These are phyloP conservation scores for Erebia epiphron DNA, from an alignment of 2,888 invertebrate genomes.

Conservation along the genomic window DNA sequence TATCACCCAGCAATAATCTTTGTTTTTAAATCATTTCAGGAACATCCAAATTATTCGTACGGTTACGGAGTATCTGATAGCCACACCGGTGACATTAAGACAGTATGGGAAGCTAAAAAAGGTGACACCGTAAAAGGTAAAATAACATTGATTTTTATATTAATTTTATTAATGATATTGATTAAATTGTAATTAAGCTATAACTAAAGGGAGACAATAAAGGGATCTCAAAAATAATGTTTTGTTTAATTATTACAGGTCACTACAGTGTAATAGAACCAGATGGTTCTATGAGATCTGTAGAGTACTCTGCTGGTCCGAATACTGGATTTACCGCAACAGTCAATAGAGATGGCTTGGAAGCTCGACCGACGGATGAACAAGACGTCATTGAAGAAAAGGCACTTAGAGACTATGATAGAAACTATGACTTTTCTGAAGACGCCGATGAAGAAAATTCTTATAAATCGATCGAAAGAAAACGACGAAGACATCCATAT, in stretches of 20 bases:
- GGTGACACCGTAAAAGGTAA: constrained; percentile 83
- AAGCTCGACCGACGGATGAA: constrained; percentile 40
- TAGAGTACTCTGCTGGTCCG: constrained; percentile 84
- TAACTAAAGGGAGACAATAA: neutral
- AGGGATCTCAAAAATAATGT: neutral
- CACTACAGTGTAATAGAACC: constrained; percentile 87
- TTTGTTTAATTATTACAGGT: constrained; percentile 58
- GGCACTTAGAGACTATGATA: constrained; percentile 66
- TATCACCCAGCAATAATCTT: constrained; percentile 25
- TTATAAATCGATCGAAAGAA: constrained; percentile 52
- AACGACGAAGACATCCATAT: constrained; percentile 57
- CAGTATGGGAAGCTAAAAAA: constrained; percentile 84
- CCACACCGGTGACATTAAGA: constrained; percentile 84
- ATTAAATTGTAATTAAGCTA: too few species aligned
- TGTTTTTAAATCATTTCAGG: constrained; percentile 59
- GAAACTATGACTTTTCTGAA: constrained; percentile 65
- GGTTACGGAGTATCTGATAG: constrained; percentile 85
- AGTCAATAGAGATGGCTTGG: constrained; percentile 77
- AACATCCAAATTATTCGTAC: constrained; percentile 82
- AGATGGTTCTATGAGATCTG: constrained; percentile 84
- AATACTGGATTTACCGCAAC: constrained; percentile 82
- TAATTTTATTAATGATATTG: too few species aligned
- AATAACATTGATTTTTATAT: neutral
- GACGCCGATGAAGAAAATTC: constrained; percentile 57
- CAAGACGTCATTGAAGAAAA: constrained; percentile 57